Percentiles rank a stretch among this genome's conserved stretches.
Conservation (phyloP, 2,888 invertebrate genomes). For the Drosophila paranaensis region DNA sequence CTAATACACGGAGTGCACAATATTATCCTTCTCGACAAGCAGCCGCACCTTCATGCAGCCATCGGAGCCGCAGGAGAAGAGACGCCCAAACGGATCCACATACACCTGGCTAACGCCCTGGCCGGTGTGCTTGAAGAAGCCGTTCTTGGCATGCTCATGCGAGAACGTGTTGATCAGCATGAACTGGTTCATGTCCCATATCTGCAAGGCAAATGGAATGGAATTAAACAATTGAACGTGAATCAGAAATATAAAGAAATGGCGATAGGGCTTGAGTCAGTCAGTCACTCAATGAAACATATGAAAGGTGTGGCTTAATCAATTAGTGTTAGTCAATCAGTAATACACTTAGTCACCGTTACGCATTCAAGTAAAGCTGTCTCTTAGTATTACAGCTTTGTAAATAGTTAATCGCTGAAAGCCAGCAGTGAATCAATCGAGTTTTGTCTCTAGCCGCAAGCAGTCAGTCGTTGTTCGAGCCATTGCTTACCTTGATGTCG, state of each 20-base stretch:
- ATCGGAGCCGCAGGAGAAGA: slow-evolving; percentile 99
- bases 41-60: slow-evolving; percentile 99
- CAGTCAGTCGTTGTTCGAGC: background rate
- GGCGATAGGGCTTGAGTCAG: background rate
- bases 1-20: slow-evolving; percentile 87
- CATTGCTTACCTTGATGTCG: slow-evolving; percentile 91
- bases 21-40: slow-evolving; percentile 91
- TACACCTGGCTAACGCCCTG: slow-evolving; percentile 98
- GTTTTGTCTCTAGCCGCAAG: background rate
- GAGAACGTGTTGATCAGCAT: slow-evolving; percentile 94
- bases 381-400: no score
- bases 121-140: slow-evolving; percentile 98
- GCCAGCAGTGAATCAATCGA: background rate
- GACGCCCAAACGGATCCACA: slow-evolving; percentile 93
- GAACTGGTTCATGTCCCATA: slow-evolving; percentile 96
- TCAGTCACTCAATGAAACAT: background rate
- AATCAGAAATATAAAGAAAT: background rate
- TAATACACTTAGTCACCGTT: background rate
- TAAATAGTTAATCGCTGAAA: no score
- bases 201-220: slow-evolving; percentile 86
- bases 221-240: background rate
- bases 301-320: background rate
- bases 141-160: slow-evolving; percentile 97
- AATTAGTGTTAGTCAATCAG: background rate
- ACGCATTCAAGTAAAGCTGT: background rate